phyloP scores from a whole-genome alignment of 2,113 vertebrate genomes.

The Gila orcuttii region DNA sequence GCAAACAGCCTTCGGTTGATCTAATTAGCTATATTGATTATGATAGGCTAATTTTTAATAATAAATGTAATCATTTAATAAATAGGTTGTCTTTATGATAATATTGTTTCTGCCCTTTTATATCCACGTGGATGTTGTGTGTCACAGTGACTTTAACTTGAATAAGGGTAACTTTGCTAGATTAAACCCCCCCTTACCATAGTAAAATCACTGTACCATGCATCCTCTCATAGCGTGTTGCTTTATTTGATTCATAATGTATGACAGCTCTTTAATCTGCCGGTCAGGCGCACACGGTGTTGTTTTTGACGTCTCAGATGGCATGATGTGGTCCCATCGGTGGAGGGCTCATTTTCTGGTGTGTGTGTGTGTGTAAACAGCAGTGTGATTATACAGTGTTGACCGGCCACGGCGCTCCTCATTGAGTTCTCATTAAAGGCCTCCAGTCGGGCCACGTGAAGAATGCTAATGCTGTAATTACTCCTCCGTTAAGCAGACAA shows the following conservation, averaged over 20 bases:
- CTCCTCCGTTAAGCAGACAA: slow-evolving; percentile 44
- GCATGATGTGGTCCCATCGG: slow-evolving; percentile 48
- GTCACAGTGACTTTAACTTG: too few species aligned
- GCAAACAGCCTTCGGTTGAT: neutral
- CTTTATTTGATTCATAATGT: too few species aligned
- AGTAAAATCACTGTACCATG: too few species aligned
- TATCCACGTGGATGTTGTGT: too few species aligned
- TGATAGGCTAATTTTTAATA: neutral
- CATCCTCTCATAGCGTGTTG: too few species aligned
- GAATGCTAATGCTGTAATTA: slow-evolving; percentile 62
- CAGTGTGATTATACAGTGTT: slow-evolving; percentile 54
- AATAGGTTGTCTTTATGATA: neutral
- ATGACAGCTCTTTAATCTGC: too few species aligned
- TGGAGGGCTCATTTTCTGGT: slow-evolving; percentile 60
- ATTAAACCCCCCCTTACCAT: too few species aligned
- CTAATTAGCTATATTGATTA: neutral
- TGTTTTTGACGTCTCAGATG: slow-evolving; percentile 46
- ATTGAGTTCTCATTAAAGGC: slow-evolving; percentile 48
- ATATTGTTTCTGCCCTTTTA: too few species aligned
- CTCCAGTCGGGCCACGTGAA: slow-evolving; percentile 39
- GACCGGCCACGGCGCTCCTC: slow-evolving; percentile 35
- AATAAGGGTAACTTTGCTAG: too few species aligned
- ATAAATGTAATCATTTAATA: neutral
- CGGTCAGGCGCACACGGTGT: neutral
- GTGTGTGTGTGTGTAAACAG: slow-evolving; percentile 53